A percentile compares a stretch with the other conserved stretches of the same genome.
These are phyloP conservation scores for Caranx melampygus DNA, from an alignment of 2,113 vertebrate species.

Conservation along the genomic window DNA sequence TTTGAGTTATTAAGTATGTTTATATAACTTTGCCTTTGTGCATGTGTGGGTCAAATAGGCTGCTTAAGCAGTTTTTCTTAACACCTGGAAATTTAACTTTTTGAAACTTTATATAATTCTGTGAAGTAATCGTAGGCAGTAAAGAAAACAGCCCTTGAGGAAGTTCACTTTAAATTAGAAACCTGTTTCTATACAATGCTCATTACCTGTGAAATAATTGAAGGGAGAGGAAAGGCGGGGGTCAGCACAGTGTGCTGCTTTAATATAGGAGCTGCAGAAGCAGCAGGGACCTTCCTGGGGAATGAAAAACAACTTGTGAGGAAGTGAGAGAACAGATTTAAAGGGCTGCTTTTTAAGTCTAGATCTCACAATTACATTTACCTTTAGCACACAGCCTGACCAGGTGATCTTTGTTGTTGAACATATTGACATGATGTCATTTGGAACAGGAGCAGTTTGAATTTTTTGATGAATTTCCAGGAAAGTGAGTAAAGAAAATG, in stretches of 20 bases:
- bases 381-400: too few species aligned
- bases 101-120: slow-evolving; percentile 29
- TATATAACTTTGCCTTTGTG: slow-evolving; percentile 56
- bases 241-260: slow-evolving; percentile 16
- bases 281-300: background rate
- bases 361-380: too few species aligned
- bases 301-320: slow-evolving; percentile 22
- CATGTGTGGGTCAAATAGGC: slow-evolving; percentile 35
- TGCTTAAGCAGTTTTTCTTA: slow-evolving; percentile 35
- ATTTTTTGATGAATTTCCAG: too few species aligned
- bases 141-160: slow-evolving; percentile 44
- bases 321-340: background rate
- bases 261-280: background rate
- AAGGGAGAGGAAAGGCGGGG: slow-evolving; percentile 9
- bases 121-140: slow-evolving; percentile 33
- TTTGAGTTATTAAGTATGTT: slow-evolving; percentile 58
- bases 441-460: too few species aligned
- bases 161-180: slow-evolving; percentile 36
- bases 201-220: slow-evolving; percentile 50
- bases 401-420: too few species aligned
- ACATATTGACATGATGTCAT: too few species aligned
- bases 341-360: background rate
- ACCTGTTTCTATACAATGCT: slow-evolving; percentile 38
- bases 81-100: slow-evolving; percentile 20
- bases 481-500: too few species aligned